Conservation (phyloP, 2,797 vertebrate genomes). For the Smutsia temminckii region DNA sequence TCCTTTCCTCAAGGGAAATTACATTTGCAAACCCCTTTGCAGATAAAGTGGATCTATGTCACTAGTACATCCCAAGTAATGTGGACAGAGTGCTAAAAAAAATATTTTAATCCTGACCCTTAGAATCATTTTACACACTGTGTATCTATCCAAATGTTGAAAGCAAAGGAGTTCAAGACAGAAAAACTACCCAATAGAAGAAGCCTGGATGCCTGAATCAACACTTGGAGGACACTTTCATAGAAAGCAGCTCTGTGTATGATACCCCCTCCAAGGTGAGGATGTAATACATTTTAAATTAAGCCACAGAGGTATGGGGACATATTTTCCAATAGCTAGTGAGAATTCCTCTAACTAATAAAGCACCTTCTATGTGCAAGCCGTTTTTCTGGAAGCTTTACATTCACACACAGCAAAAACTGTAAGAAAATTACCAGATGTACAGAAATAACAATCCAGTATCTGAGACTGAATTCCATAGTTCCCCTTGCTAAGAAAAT, state of each 20-base stretch:
- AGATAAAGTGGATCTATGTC: accelerated
- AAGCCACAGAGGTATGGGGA: background rate
- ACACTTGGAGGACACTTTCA: background rate
- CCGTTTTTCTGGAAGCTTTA: background rate
- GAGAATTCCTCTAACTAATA: background rate
- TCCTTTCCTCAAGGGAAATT: background rate
- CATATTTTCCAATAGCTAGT: background rate
- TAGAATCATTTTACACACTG: background rate
- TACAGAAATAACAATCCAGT: background rate
- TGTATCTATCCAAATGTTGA: background rate
- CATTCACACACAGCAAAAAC: background rate
- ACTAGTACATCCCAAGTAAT: background rate
- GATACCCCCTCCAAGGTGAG: accelerated
- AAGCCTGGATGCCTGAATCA: background rate
- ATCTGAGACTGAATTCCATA: background rate
- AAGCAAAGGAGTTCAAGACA: background rate
- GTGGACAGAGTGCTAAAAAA: background rate
- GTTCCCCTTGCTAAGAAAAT: background rate
- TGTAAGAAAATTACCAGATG: background rate
- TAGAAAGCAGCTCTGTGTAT: accelerated
- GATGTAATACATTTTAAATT: background rate
- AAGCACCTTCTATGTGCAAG: background rate
- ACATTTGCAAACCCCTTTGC: background rate
- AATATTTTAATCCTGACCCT: background rate
- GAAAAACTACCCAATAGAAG: background rate